Evolutionary conservation across 2,113 vertebrate genomes (phyloP).

Genomic region (Microcebus lehilahytsara): DNA sequence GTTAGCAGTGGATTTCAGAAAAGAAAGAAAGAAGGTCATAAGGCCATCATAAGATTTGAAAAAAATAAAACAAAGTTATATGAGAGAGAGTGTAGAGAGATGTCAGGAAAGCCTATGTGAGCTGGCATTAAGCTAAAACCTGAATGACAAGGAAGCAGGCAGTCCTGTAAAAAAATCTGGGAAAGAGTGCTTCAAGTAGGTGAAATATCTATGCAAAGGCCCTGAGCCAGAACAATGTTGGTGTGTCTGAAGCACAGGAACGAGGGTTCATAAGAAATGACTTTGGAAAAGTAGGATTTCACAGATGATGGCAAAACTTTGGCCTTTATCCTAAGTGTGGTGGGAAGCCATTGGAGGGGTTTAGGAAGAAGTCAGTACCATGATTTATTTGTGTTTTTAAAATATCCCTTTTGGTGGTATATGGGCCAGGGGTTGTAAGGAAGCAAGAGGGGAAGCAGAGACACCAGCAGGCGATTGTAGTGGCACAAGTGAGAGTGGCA

Average conservation of each 20-base stretch:
- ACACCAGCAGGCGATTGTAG: neutral
- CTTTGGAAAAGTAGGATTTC: neutral
- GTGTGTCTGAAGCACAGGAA: neutral
- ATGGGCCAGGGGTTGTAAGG: neutral
- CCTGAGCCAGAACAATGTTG: neutral
- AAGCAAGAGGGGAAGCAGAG: neutral
- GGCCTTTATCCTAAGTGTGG: neutral
- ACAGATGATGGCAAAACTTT: neutral
- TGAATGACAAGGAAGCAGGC: neutral
- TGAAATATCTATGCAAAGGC: neutral
- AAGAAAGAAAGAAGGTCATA: neutral
- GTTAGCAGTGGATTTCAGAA: neutral
- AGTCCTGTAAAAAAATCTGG: neutral
- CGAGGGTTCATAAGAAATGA: neutral
- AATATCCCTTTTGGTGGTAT: neutral
- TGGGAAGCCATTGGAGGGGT: neutral
- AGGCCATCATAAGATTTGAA: neutral
- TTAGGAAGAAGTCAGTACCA: neutral
- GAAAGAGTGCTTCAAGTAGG: neutral
- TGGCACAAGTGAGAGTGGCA: neutral
- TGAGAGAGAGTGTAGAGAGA: fast-evolving
- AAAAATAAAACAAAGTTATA: neutral
- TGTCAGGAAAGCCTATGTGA: neutral
- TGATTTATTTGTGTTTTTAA: neutral
- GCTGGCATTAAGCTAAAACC: neutral